Base-by-base conservation (phyloP, 37 sponge, comb jelly and placozoan species). In the Cliona cf. orientalis region DNA sequence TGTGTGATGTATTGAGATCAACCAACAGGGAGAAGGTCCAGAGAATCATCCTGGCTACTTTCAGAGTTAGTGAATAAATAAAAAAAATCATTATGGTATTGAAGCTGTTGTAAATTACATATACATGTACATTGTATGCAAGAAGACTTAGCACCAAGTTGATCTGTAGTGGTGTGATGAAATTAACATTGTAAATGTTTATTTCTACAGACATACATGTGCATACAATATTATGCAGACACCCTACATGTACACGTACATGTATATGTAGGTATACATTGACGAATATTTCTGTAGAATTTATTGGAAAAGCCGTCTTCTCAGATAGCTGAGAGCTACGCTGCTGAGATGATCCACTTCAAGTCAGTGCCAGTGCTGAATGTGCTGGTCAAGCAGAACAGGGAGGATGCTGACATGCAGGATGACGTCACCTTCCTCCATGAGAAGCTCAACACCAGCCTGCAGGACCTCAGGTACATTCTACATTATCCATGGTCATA, bases 381-480 rank as follows among this genome's bases (percentile, higher is more conserved):
- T 79, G 76, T 95, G 5, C 79, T 97, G 22, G 84, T 84, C 32
- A 75, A 84, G 43, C 82, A 91, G 83, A 78, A 83, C 11, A 72
- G 82, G 66, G 86, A 89, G 28, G 97, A 97, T 60, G 64, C 74
- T 36, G 97, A 97, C 67, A 42, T 95, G 39, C 35, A 91, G 83
- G 84, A 81, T 2, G 97, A 97, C 69, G 71, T 97, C 7, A 86
- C 80, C 35, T 89, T 85, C 58, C 87, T 97, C 1, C 90, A 94
- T 57, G 93, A 85, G 42, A 84, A 80, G 14, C 70, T 97, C 14
- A 86, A 84, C 22, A 53, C 53, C 69, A 89, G 83, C 46, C 79
- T 94, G 23, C 92, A 94, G 23, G 92, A 94, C 56, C 69, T 97
- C 70, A 94, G 92, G 96, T 92, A 69, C n/a, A n/a, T n/a, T n/a